Base-by-base conservation (phyloP, 2,797 vertebrate species). In the Kryptopterus vitreolus region DNA sequence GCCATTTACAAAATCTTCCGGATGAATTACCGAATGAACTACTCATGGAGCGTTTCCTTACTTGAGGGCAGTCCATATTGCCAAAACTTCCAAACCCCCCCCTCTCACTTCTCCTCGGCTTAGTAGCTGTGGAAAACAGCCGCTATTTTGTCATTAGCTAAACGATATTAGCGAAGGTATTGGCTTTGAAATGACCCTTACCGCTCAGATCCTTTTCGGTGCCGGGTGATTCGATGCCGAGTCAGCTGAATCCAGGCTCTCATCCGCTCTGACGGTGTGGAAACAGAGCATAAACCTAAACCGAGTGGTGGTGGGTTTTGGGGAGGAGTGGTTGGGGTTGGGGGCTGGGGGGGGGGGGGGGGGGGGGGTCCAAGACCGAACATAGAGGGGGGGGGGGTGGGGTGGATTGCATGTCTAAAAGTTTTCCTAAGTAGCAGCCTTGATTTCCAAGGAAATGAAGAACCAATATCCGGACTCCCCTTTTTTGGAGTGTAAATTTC, bases 221-320 rank as follows among this genome's bases (percentile, higher is more conserved):
- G 10, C 74, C 78, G 76, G 72, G 82, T 92, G 92, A 94, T 91
- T 92, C n/a, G 91, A 94, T 92, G 85, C 86, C 71, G 46, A 82
- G 88, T 91, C 93, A 94, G 91, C 92, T 94, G 93, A 87, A 82
- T 88, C 91, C 91, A 90, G 85, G 84, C 81, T 87, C 29, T 38
- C n/a, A 78, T 92, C 88, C 83, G n/a, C n/a, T 81, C 89, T 82
- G 79, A 91, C 92, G 91, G 87, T 92, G 89, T 91, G 84, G 87
- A 94, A 94, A 94, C 93, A 94, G 91, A 87, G 18, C 18, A 13
- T 26, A 66, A 76, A 79, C 31, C 48, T 59, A 74, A n/a, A 72
- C 80, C 78, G 63, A 43, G 38, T 43, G n/a, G 8, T 43, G 38
- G 38, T 43, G 38, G 38, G 10, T n/a, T n/a, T n/a, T n/a, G n/a